Conservation (phyloP, 2,888 invertebrate species). For the Parnassius apollo region DNA sequence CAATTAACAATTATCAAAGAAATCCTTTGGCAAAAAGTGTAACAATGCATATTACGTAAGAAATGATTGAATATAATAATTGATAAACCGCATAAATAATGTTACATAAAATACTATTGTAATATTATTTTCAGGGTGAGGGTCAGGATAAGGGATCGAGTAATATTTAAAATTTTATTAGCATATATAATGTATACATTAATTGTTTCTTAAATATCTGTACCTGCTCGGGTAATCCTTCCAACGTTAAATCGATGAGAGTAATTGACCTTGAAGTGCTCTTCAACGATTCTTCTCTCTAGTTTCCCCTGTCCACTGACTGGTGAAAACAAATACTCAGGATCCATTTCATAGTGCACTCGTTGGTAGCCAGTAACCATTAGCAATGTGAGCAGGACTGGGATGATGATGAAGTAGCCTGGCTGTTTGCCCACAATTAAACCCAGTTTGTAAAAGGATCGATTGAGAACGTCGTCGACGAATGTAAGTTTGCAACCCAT, state of each 20-base stretch:
- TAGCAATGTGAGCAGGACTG: conserved; percentile 89
- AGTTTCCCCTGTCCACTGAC: conserved; percentile 91
- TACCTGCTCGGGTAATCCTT: conserved; percentile 93
- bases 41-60: no score
- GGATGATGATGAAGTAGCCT: conserved; percentile 93
- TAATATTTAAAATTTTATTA: no score
- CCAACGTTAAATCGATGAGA: conserved; percentile 92
- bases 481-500: conserved; percentile 88
- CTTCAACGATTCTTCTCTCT: conserved; percentile 90
- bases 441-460: conserved; percentile 91
- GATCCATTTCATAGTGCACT: conserved; percentile 94
- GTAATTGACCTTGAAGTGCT: conserved; percentile 93
- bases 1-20: no score
- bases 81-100: no score
- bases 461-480: conserved; percentile 90
- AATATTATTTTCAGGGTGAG: no score
- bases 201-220: conserved; percentile 35
- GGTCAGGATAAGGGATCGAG: no score
- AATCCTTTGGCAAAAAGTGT: no score
- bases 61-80: no score
- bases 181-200: no score
- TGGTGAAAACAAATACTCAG: conserved; percentile 95
- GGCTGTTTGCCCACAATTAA: conserved; percentile 89
- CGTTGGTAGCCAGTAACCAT: conserved; percentile 94
- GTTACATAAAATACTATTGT: no score